Base-by-base conservation (phyloP, 2,888 invertebrate species). In the Caenorhabditis sulstoni region DNA sequence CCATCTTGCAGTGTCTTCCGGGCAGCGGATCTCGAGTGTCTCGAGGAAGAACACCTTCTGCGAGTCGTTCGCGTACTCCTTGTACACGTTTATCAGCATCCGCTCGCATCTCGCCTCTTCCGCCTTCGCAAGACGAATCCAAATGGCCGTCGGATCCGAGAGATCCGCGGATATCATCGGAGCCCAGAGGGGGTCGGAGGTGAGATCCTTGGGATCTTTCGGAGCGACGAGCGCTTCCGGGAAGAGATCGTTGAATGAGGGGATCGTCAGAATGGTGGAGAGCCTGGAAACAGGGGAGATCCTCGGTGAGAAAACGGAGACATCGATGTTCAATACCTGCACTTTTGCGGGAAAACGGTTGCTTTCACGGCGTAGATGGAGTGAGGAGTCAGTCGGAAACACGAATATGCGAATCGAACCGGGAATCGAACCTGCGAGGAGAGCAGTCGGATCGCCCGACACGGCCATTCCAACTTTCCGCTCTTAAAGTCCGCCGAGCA, bases 341-440 rank as follows among this genome's bases (percentile, higher is more conserved):
- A 87, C 22, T 80, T 81, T 47, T 85, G 84, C 9, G 86, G 87
- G 8, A 73, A 50, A 8, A 85, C 44, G 1, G 87, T 84, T 0
- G 83, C 84, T 61, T 87, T 87, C 61, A 87, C 64, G 11, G 62
- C 58, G 65, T 87, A 86, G 53, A 79, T 74, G 0, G 86, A 86
- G 22, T 77, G 77, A 11, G 82, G 73, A 37, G 78, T 86, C 39
- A 87, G 67, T 12, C 82, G 84, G 61, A 87, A 88, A 58, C 88
- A 88, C 35, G 70, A 59, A 59, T 86, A 88, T 9, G 80, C 64
- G 62, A 86, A 86, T 11, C 70, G 59, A 11, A 75, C 66, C 7
- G 85, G 83, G 22, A 37, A 58, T 8, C 55, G 11, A 12, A 64
- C 57, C 16, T 23, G 9, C 4, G 41, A 5, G n/a, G 61, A 47